Percentiles rank a stretch among this genome's conserved stretches.
These are phyloP conservation scores for Nowickia ferox DNA, from an alignment of 2,888 invertebrate species.

Conservation along the genomic window DNA sequence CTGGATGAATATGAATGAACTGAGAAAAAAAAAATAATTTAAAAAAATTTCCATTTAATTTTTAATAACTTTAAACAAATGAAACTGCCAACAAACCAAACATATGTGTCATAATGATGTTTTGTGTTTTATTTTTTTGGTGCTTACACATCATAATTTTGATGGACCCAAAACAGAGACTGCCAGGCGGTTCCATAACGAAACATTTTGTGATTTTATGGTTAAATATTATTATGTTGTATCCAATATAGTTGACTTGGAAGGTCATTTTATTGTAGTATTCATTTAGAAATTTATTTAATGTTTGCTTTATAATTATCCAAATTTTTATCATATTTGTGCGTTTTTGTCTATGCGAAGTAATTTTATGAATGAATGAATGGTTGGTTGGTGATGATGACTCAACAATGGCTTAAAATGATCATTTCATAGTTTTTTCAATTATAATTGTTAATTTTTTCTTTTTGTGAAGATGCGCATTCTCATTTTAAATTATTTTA, in stretches of 20 bases:
- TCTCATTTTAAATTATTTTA: constrained; percentile 68
- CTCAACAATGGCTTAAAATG: constrained; percentile 64
- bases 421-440: constrained; percentile 65
- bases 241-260: constrained; percentile 66
- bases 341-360: constrained; percentile 13
- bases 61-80: constrained; percentile 44
- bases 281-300: constrained; percentile 37
- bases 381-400: constrained; percentile 45
- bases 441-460: neutral
- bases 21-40: neutral
- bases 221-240: constrained; percentile 57
- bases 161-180: constrained; percentile 24
- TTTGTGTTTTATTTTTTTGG: neutral
- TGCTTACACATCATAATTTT: constrained; percentile 54
- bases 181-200: constrained; percentile 39
- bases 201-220: constrained; percentile 33
- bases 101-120: constrained; percentile 66
- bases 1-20: constrained; percentile 12
- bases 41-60: constrained; percentile 36
- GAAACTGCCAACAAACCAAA: neutral
- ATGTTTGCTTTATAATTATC: constrained; percentile 70
- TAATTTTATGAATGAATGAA: constrained; percentile 12
- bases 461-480: constrained; percentile 52
- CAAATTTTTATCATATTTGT: constrained; percentile 54
- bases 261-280: constrained; percentile 58